Percentiles rank a stretch among this genome's conserved stretches.
phyloP scores from a whole-genome alignment of 2,888 invertebrate species.

The Himalopsyche anomala region DNA sequence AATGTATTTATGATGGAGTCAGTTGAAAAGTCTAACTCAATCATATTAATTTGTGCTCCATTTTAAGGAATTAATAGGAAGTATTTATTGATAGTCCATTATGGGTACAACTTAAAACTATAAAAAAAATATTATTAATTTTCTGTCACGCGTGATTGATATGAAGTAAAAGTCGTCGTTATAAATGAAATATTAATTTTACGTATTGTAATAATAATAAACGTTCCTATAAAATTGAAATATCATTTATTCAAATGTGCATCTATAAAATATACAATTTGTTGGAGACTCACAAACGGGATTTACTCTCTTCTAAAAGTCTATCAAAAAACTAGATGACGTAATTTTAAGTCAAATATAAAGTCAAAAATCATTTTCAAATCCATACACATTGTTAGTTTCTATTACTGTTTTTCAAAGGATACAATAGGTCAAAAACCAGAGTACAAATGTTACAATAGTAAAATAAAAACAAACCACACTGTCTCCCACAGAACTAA shows the following conservation, averaged over 20 bases:
- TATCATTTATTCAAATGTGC: conserved; percentile 21
- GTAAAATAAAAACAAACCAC: no score
- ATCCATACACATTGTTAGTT: conserved; percentile 9
- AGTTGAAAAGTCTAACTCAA: neutral
- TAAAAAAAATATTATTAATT: neutral
- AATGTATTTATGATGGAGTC: conserved; percentile 16
- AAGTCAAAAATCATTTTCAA: neutral
- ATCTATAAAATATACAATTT: conserved; percentile 26
- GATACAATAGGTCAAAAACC: neutral
- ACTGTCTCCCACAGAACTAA: no score
- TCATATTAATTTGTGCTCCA: conserved; percentile 11
- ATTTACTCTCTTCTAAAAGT: neutral
- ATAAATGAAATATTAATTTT: neutral
- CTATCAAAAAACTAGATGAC: neutral
- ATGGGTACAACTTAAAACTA: conserved; percentile 26
- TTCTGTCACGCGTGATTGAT: conserved; percentile 30
- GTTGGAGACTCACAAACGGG: neutral
- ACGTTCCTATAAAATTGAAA: conserved; percentile 12
- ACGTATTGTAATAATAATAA: neutral
- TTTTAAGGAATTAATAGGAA: conserved; percentile 3
- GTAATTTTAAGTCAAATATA: neutral
- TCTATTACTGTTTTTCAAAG: neutral
- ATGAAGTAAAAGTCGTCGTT: conserved; percentile 20
- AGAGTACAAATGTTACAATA: neutral
- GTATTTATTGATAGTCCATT: conserved; percentile 34